Evolutionary conservation across 37 sponge, comb jelly and placozoan genomes (phyloP), one percentile per base, ranked within the genome.

Genomic region (Aplysina aerophoba): DNA sequence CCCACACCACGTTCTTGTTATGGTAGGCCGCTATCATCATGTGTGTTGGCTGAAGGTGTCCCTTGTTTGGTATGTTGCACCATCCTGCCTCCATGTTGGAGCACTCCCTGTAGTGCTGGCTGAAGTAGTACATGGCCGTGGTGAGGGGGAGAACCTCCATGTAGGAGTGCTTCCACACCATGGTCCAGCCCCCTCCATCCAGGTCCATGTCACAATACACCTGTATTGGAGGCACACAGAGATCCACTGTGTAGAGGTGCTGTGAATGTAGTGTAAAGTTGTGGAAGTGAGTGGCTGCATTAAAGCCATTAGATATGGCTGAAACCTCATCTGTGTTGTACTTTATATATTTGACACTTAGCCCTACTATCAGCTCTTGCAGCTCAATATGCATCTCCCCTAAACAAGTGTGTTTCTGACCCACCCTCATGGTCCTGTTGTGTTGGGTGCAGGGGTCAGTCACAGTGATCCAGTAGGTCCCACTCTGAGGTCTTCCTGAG

Each of bases 101-200:
- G 39, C 83, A 82, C 31, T 20, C 30, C 44, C 34, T 58, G 61
- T 65, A 36, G 41, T 82, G 44, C 6, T 82, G n/a, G 36, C 65
- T 63, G 83, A 82, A 82, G 50, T 82, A 82, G 41, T 82, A 59
- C 83, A 82, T 82, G 67, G 25, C 40, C 4, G 59, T 59, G 36
- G 41, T 63, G 66, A 82, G 83, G 20, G 83, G 83, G 27, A n/a
- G 21, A 21, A 64, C 65, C 40, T 82, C 83, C 83, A 82, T 63
- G 83, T 82, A 82, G 36, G 83, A 82, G 50, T 82, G 83, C 40
- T 82, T 59, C 83, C 83, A 82, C 24, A 82, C 83, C 34, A 82
- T 36, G 22, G 83, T 82, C 83, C 83, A 82, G 12, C 83, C 83
- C 36, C 83, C 83, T 27, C 83, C 83, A 63, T 82, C 83, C 63